These are phyloP conservation scores for Perca schrenkii DNA, from an alignment of 2,113 vertebrate genomes.

Conservation along the genomic window DNA sequence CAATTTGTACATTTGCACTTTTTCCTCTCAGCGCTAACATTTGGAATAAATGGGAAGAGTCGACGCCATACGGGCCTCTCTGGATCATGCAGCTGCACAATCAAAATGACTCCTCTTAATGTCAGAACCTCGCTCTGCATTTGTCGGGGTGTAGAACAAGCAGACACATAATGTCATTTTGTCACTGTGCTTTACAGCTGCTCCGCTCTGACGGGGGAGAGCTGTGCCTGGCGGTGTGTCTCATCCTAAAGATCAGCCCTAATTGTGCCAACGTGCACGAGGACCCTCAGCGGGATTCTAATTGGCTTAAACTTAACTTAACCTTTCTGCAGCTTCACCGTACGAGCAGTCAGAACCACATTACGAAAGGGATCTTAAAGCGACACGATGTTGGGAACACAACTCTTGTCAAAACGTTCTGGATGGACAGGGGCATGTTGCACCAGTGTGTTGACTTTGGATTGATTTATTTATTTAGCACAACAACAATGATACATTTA, in stretches of 20 bases:
- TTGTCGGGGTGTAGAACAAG: constrained; percentile 76
- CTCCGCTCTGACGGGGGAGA: constrained; percentile 67
- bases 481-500: too few relatives aligned
- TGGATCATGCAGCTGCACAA: constrained; percentile 56
- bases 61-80: constrained; percentile 56
- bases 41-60: constrained; percentile 66
- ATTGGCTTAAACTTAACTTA: constrained; percentile 84
- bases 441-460: not conserved
- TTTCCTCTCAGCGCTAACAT: constrained; percentile 57
- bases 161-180: constrained; percentile 82
- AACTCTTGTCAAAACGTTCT: constrained; percentile 5
- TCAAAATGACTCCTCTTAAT: constrained; percentile 79
- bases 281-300: constrained; percentile 72
- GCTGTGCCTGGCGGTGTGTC: constrained; percentile 62
- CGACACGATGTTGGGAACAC: constrained; percentile 49
- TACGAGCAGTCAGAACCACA: constrained; percentile 54
- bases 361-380: constrained; percentile 66
- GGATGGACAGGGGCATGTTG: constrained; percentile 3
- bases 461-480: too few relatives aligned
- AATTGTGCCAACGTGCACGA: constrained; percentile 74
- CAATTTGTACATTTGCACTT: constrained; percentile 28
- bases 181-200: constrained; percentile 64
- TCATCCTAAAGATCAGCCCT: constrained; percentile 82
- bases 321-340: constrained; percentile 76
- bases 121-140: constrained; percentile 83